Percentiles rank a stretch among this genome's conserved stretches.
Conservation (phyloP, 2,888 invertebrate species). For the Caenorhabditis macrosperma region DNA sequence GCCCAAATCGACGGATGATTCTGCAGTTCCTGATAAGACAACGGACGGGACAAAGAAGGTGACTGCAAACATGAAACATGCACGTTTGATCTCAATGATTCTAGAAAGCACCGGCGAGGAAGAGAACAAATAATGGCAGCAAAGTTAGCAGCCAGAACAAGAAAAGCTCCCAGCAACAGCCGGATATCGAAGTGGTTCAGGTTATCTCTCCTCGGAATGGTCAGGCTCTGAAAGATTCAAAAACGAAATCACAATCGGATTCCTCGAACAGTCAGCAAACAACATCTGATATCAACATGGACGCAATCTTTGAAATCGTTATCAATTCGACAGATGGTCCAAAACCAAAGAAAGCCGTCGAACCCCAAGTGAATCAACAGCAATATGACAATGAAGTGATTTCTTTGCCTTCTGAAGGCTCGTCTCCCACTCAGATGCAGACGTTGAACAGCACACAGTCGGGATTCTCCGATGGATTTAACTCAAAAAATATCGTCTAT, state of each 20-base stretch:
- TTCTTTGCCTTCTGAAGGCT: conserved; percentile 38
- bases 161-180: background rate
- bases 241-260: background rate
- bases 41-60: conserved; percentile 10
- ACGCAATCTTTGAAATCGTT: conserved; percentile 78
- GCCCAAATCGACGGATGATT: conserved; percentile 2
- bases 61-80: background rate
- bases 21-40: conserved; percentile 21
- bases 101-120: conserved; percentile 36
- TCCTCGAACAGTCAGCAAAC: background rate
- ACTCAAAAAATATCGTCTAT: conserved; percentile 3
- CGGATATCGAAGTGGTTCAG: conserved; percentile 26
- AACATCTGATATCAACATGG: conserved; percentile 74
- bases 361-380: conserved; percentile 1
- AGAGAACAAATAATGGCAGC: conserved; percentile 4
- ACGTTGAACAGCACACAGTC: conserved; percentile 41
- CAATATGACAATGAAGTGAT: conserved; percentile 31
- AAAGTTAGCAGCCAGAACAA: conserved; percentile 3
- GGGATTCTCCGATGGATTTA: conserved; percentile 27
- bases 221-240: background rate
- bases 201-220: background rate
- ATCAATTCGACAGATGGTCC: conserved; percentile 60
- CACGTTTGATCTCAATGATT: conserved; percentile 10
- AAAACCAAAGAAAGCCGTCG: background rate
- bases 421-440: conserved; percentile 30